A percentile compares a stretch with the other conserved stretches of the same genome.
phyloP scores from a whole-genome alignment of 2,113 vertebrate species.

The Sphaerodactylus townsendi region DNA sequence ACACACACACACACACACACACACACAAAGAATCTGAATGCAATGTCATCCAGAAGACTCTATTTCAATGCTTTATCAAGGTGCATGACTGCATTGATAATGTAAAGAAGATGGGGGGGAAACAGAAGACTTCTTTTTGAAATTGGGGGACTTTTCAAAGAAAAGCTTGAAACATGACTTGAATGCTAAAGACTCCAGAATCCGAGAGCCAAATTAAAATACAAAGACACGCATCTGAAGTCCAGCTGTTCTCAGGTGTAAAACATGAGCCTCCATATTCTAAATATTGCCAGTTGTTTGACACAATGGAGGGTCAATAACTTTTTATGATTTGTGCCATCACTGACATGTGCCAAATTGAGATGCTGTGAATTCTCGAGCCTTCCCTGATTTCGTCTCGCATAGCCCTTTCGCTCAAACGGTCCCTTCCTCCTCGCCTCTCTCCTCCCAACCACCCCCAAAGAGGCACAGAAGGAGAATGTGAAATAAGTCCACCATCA shows the following conservation, averaged over 20 bases:
- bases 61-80: too few species aligned
- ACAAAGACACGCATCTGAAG: background rate
- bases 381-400: background rate
- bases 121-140: background rate
- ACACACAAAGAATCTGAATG: too few species aligned
- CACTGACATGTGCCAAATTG: background rate
- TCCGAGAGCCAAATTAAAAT: background rate
- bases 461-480: constrained; percentile 64
- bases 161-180: background rate
- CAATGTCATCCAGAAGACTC: too few species aligned
- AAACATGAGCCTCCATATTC: background rate
- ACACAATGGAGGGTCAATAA: background rate
- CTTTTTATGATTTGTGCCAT: background rate
- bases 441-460: constrained; percentile 55
- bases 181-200: background rate
- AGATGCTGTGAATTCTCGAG: background rate
- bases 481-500: constrained; percentile 75
- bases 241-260: too few species aligned
- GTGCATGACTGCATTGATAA: too few species aligned
- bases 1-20: too few species aligned
- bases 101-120: too few species aligned
- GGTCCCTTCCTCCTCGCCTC: constrained; percentile 35
- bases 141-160: background rate
- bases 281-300: too few species aligned
- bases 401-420: background rate